Evolutionary conservation across 2,888 invertebrate species (phyloP), one percentile per base, ranked within the genome.

Genomic region (Thymelicus lineola): DNA sequence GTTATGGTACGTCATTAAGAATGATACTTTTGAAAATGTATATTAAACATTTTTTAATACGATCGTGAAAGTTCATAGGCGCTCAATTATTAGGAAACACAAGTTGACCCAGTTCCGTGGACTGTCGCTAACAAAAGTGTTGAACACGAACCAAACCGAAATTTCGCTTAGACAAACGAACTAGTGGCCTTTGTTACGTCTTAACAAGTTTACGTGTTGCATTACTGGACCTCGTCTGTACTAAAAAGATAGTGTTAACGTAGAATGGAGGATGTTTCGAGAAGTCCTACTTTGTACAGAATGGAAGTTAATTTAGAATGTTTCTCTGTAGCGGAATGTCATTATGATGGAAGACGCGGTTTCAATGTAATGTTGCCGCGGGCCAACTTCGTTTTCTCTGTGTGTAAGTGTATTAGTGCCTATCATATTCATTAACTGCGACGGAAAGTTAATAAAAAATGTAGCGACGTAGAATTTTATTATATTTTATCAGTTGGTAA

Each of bases 221-320:
- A 53, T 53, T 53, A 53, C 53, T 53, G 53, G 53, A 53, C 53
- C 53, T 53, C 10, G 53, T 20, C 53, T 53, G 53, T 53, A 53
- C 53, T 53, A 53, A 53, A 53, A 53, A 53, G 53, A 53, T 53
- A 53, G 53, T 53, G 53, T 42, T 59, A 42, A 15, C 35, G 0
- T 17, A 59, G 38, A 59, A 59, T 42, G 14, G 28, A 46, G 28
- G 28, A n/a, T 28, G 17, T 46, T 61, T 46, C 28, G 61, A 14
- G 9, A 46, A 61, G 61, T n/a, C 7, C 42, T 45, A 28, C 28
- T 28, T 28, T 28, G 28, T 7, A 15, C 14, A 35, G 61, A 61
- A 46, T 61, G 45, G 14, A 28, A 61, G 61, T 61, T 61, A 61
- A 61, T 61, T 61, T 28, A 46, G 46, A 61, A 61, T 61, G 61